A percentile compares a stretch with the other conserved stretches of the same genome.
phyloP scores from a whole-genome alignment of 2,888 invertebrate genomes.

The Belgica antarctica region DNA sequence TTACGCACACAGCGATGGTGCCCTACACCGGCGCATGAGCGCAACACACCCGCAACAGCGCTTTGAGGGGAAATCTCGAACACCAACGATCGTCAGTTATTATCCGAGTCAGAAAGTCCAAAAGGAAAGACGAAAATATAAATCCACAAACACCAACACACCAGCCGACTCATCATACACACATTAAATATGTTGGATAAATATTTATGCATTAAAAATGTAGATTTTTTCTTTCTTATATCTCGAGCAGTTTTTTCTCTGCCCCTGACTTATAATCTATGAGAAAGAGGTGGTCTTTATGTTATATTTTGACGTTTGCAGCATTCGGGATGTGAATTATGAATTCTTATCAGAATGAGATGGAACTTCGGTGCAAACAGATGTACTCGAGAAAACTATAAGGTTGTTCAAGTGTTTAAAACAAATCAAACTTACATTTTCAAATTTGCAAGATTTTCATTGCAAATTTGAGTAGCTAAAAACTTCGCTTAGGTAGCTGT shows the following conservation, averaged over 20 bases:
- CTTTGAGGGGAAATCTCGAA: conserved; percentile 12
- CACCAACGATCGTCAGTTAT: neutral
- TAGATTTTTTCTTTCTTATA: conserved; percentile 2
- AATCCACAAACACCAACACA: conserved; percentile 23
- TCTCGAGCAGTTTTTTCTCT: neutral
- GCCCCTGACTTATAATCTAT: conserved; percentile 35
- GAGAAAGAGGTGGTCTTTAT: conserved; percentile 38
- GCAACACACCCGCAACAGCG: neutral
- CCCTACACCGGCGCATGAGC: neutral
- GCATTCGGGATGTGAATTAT: conserved; percentile 4
- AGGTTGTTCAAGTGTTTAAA: no score
- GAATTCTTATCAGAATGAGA: conserved; percentile 3
- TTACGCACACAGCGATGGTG: neutral
- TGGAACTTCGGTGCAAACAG: no score
- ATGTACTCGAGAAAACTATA: no score
- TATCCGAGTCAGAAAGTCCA: neutral
- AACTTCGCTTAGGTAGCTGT: neutral
- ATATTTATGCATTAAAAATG: conserved; percentile 42
- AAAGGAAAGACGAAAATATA: conserved; percentile 21
- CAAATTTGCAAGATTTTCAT: no score
- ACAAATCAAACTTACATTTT: no score
- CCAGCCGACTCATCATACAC: conserved; percentile 20
- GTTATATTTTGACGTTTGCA: conserved; percentile 11
- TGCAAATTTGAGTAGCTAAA: no score
- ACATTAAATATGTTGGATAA: conserved; percentile 36